Percentiles rank a stretch among this genome's conserved stretches.
These are phyloP conservation scores for Sebastes kiyomatsui DNA, from an alignment of 2,797 vertebrate species.

Conservation along the genomic window DNA sequence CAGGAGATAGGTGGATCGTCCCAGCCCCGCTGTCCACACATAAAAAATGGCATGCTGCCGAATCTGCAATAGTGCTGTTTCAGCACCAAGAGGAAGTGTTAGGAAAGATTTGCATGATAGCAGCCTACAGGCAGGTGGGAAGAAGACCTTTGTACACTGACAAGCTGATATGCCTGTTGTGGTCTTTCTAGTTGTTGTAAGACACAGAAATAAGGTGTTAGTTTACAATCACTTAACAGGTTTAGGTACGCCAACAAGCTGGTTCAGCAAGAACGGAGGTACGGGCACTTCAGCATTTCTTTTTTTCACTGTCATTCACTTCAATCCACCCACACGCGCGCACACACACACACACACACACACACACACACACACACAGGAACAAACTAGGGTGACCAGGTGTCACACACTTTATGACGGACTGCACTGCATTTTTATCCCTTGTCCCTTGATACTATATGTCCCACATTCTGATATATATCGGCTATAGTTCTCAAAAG, in stretches of 20 bases:
- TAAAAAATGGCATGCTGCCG: neutral
- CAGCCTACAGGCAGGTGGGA: neutral
- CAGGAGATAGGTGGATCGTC: neutral
- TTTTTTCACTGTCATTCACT: slow-evolving; percentile 1
- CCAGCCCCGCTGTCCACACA: too few species aligned
- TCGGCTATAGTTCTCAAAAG: too few species aligned
- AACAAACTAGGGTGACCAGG: neutral
- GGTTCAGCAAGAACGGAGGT: slow-evolving; percentile 50
- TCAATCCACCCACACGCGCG: neutral
- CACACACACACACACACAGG: neutral
- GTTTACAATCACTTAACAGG: slow-evolving; percentile 2
- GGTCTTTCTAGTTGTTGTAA: neutral
- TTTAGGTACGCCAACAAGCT: slow-evolving; percentile 57
- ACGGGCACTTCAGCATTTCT: slow-evolving; percentile 19
- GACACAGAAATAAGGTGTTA: neutral
- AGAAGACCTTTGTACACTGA: slow-evolving; percentile 21
- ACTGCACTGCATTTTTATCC: too few species aligned
- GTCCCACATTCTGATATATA: too few species aligned
- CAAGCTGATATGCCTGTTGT: neutral
- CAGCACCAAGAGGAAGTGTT: neutral
- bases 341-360: neutral
- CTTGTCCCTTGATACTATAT: too few species aligned
- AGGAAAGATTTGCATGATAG: neutral
- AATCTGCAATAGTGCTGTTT: neutral
- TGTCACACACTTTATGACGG: too few species aligned